Percentiles rank a stretch among this genome's conserved stretches.
These are phyloP conservation scores for Epizoanthus fatuus DNA, from an alignment of 92 coral and sea anemone genomes.

Conservation along the genomic window DNA sequence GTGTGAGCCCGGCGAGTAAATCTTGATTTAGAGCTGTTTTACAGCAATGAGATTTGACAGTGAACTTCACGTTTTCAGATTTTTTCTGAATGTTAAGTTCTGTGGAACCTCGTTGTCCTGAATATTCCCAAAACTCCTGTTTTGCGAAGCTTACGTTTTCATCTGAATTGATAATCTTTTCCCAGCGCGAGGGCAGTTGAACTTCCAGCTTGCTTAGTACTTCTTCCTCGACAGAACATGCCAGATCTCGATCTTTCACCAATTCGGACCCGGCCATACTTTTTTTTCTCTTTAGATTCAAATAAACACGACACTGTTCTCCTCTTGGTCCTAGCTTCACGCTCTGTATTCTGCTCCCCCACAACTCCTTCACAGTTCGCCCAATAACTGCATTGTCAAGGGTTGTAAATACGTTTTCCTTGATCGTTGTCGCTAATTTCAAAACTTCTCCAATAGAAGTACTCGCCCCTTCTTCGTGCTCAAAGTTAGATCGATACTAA, in stretches of 20 bases:
- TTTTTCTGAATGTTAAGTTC: background rate
- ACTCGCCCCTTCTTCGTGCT: conserved; percentile 19
- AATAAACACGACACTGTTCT: conserved; percentile 5
- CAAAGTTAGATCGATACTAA: conserved; percentile 23
- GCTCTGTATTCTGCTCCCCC: background rate
- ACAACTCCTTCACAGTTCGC: background rate
- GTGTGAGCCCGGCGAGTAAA: no score
- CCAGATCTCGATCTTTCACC: no score
- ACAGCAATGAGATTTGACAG: conserved; percentile 3
- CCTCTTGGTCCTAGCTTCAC: conserved; percentile 12
- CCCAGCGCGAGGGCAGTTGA: no score
- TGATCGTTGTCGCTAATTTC: background rate
- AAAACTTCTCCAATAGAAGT: background rate
- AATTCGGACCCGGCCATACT: background rate
- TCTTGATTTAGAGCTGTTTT: background rate
- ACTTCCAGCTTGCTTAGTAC: no score
- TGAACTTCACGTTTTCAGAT: conserved; percentile 14
- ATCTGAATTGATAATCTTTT: no score
- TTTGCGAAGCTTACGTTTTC: no score
- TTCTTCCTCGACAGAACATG: no score
- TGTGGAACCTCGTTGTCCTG: no score
- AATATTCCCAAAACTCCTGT: no score
- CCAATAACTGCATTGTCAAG: background rate
- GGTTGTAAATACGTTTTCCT: conserved; percentile 21
- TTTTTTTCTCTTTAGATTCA: background rate